A percentile compares a stretch with the other conserved stretches of the same genome.
These are phyloP conservation scores for Rhea pennata DNA, from an alignment of 2,113 vertebrate species.

Conservation along the genomic window DNA sequence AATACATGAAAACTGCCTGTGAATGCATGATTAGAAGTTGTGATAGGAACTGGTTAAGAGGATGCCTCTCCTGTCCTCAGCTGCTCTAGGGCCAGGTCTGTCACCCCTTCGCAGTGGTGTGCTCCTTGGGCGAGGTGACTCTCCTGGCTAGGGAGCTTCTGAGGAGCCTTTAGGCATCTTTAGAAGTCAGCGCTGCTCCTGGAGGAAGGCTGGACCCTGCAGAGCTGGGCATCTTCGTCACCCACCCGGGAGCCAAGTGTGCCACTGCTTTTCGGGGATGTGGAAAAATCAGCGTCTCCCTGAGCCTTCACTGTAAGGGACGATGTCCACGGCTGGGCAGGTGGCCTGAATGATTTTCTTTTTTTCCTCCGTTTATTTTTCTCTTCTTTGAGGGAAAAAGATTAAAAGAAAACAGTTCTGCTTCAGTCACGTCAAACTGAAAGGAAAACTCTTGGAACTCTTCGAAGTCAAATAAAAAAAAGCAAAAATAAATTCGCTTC, in stretches of 20 bases:
- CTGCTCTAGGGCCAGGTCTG: background rate
- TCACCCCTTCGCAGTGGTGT: no score
- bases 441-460: background rate
- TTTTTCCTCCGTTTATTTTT: background rate
- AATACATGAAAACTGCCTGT: background rate
- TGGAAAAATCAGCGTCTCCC: background rate
- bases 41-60: background rate
- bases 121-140: background rate
- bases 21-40: background rate
- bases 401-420: background rate
- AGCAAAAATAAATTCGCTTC: accelerated
- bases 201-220: background rate
- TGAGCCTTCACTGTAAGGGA: background rate
- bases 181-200: background rate
- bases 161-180: background rate
- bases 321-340: background rate
- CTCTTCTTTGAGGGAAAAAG: background rate
- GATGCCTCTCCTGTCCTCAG: background rate
- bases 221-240: background rate
- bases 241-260: accelerated
- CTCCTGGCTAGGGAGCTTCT: background rate
- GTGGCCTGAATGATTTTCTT: background rate
- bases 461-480: background rate
- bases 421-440: background rate
- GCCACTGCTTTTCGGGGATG: no score